Evolutionary conservation across 1,140 invertebrate species (phyloP).

Genomic region (Triops longicaudatus): DNA sequence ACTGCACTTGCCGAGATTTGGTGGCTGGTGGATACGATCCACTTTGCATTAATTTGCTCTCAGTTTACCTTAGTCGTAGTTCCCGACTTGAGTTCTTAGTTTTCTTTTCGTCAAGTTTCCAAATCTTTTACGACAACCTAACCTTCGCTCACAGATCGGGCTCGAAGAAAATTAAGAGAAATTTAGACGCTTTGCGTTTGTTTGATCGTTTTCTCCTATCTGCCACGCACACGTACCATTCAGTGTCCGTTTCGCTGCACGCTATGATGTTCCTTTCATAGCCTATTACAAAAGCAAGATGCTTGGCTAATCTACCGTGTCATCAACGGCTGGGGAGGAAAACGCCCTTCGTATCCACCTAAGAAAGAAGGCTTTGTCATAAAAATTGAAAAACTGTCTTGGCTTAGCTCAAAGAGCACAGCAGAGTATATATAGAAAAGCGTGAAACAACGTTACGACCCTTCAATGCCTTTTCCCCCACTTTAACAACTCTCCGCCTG

Average conservation of each 20-base stretch:
- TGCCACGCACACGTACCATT: neutral
- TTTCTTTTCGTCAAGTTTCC: too few relatives aligned
- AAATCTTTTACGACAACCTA: too few relatives aligned
- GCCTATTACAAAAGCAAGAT: neutral
- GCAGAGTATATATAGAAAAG: neutral
- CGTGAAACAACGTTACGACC: neutral
- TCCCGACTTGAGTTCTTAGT: too few relatives aligned
- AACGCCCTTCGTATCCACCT: neutral
- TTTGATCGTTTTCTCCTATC: neutral
- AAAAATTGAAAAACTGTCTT: neutral
- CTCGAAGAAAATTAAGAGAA: too few relatives aligned
- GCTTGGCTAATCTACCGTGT: constrained; percentile 5
- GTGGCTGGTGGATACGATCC: too few relatives aligned
- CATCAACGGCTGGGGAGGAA: neutral
- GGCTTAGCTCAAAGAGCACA: neutral
- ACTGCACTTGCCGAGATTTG: too few relatives aligned
- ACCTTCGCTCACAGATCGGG: too few relatives aligned
- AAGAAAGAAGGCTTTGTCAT: neutral
- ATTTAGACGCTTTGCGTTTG: neutral
- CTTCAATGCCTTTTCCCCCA: neutral
- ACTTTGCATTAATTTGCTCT: too few relatives aligned
- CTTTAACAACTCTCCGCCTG: constrained; percentile 6
- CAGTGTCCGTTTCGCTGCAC: neutral
- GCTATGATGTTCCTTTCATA: neutral
- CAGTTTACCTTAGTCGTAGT: too few relatives aligned